Evolutionary conservation across 2,888 invertebrate species (phyloP).

Genomic region (Nephrotoma appendiculata): DNA sequence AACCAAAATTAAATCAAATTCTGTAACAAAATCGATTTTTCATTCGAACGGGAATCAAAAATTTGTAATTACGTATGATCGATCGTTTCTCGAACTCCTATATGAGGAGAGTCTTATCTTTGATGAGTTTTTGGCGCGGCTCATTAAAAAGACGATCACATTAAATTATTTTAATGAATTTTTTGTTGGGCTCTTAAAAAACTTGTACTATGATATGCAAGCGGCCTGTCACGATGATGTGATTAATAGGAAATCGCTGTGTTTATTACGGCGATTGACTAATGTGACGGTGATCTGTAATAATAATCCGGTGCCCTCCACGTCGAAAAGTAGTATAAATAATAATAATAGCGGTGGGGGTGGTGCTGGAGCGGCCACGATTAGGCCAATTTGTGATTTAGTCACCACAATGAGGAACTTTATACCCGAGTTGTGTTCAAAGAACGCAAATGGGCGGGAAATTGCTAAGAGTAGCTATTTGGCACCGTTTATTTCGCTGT

Average conservation of each 20-base stretch:
- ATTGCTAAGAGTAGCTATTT: constrained; percentile 71
- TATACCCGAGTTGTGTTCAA: constrained; percentile 54
- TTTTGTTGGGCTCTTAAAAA: constrained; percentile 26
- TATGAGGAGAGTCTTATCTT: constrained; percentile 43
- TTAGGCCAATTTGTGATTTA: constrained; percentile 63
- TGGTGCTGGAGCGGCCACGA: constrained; percentile 22
- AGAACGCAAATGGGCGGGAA: constrained; percentile 65
- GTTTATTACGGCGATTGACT: not conserved
- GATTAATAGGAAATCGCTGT: constrained; percentile 24
- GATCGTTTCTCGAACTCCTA: constrained; percentile 40
- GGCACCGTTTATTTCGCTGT: constrained; percentile 83
- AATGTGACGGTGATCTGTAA: not conserved
- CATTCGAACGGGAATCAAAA: not conserved
- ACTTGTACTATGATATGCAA: constrained; percentile 30
- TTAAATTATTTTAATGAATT: constrained; percentile 25
- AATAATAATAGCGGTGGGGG: not conserved
- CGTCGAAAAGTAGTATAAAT: not conserved
- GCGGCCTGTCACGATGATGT: constrained; percentile 13
- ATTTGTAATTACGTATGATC: constrained; percentile 22
- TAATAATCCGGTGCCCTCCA: not conserved
- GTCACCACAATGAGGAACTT: constrained; percentile 55
- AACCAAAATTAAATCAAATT: not conserved
- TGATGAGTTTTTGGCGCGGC: constrained; percentile 42
- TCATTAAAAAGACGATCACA: constrained; percentile 39
- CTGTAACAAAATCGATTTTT: not conserved